Evolutionary conservation across 2,113 vertebrate species (phyloP), one percentile per base, ranked within the genome.

Genomic region (Phycodurus eques): DNA sequence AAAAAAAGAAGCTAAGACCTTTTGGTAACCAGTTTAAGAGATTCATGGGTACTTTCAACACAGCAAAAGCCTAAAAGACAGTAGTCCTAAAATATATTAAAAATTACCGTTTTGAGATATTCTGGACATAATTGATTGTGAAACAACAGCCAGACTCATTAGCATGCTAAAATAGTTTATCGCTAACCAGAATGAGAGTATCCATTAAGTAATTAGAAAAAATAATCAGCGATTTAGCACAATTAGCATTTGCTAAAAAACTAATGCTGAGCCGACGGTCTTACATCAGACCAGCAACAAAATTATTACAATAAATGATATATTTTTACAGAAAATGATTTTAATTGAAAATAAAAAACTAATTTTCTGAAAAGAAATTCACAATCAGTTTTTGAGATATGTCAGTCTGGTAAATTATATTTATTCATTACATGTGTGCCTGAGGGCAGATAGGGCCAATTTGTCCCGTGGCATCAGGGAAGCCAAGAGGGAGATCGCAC

Each of bases 61-160:
- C 68, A 75, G 53, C 68, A 61, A 20, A 53, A 77, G 70, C 47
- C 47, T 49, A 1, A 6, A 15, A 51, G 47, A 54, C 20, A 54
- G 20, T 2, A n/a, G 8, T n/a, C 51, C 20, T n/a, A n/a, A 20
- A 19, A 67, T 68, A 71, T 20, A 77, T 61, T 73, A 56, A 57
- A 74, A 46, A 54, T 47, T 73, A 69, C 63, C 69, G 17, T 46
- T 66, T 33, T 20, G 51, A 14, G 7, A 2, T 17, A 20, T 5
- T 54, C 20, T 54, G 9, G 1, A 54, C 8, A n/a, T 54, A 54
- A n/a, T n/a, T 54, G 35, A 39, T n/a, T 14, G 8, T 10, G n/a
- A 4, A 22, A 10, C 20, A 54, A 54, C 8, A 22, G 8, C 53
- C 9, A n/a, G 20, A 54, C 20, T 54, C 20, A 56, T 53, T n/a